A percentile compares a stretch with the other conserved stretches of the same genome.
These are phyloP conservation scores for Lepidochitona cinerea DNA, from an alignment of 2,888 invertebrate species.

Conservation along the genomic window DNA sequence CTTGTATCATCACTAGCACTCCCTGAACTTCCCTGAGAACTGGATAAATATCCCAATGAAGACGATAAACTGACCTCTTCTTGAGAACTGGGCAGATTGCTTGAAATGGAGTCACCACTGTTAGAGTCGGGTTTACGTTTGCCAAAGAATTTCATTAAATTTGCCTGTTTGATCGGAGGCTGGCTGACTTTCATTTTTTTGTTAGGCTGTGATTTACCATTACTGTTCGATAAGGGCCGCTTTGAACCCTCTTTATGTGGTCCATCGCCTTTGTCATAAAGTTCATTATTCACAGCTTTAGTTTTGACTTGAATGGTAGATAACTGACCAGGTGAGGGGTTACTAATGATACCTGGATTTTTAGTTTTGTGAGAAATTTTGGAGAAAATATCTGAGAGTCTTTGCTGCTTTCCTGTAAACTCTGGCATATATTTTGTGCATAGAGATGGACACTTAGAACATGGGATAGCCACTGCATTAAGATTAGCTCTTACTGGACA, in stretches of 20 bases:
- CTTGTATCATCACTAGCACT: background rate
- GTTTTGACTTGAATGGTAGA: background rate
- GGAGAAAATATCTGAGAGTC: conserved; percentile 58
- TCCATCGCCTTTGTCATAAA: background rate
- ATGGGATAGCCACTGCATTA: conserved; percentile 45
- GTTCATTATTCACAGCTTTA: background rate
- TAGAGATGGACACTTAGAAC: conserved; percentile 64
- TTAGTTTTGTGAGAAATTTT: conserved; percentile 27
- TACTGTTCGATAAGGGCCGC: background rate
- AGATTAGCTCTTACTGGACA: conserved; percentile 72
- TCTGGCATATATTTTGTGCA: conserved; percentile 73
- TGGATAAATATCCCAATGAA: background rate
- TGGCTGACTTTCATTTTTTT: background rate
- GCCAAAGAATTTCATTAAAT: background rate
- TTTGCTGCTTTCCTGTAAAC: conserved; percentile 70
- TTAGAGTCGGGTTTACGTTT: background rate
- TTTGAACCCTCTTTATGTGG: background rate
- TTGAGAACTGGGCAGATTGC: background rate
- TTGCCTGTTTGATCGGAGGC: background rate
- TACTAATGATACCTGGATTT: too few relatives aligned
- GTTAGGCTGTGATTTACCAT: background rate
- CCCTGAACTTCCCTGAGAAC: background rate
- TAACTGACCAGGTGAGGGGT: background rate
- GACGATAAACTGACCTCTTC: background rate
- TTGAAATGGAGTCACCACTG: too few relatives aligned